Conservation (phyloP, 2,797 vertebrate genomes). For the Rhyacichthys aspro region DNA sequence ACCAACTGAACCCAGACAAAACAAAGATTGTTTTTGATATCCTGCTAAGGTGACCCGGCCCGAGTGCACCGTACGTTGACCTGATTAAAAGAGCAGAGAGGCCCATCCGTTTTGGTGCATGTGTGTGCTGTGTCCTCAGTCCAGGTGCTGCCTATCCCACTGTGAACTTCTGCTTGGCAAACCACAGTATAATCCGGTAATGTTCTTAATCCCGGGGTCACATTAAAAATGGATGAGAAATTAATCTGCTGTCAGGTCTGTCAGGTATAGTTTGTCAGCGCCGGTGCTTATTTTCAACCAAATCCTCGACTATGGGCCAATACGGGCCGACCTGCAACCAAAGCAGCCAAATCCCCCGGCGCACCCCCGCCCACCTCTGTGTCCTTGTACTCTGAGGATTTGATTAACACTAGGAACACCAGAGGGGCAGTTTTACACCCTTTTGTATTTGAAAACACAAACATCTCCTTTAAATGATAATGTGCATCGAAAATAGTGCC, state of each 20-base stretch:
- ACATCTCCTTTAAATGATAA: too few relatives aligned
- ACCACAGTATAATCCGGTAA: slow-evolving; percentile 77
- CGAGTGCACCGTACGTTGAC: not conserved
- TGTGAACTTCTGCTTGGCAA: slow-evolving; percentile 65
- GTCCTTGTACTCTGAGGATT: slow-evolving; percentile 54
- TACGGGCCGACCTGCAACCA: slow-evolving; percentile 31
- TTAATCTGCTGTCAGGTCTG: slow-evolving; percentile 77
- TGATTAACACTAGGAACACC: slow-evolving; percentile 40
- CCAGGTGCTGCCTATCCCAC: slow-evolving; percentile 70
- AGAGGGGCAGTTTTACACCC: slow-evolving; percentile 20
- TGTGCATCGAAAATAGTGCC: too few relatives aligned
- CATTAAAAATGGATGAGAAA: slow-evolving; percentile 79
- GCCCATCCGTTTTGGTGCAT: slow-evolving; percentile 14
- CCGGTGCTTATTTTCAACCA: slow-evolving; percentile 64
- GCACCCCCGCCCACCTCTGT: slow-evolving; percentile 51
- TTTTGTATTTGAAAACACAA: too few relatives aligned
- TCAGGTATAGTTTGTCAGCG: slow-evolving; percentile 71
- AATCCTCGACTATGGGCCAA: slow-evolving; percentile 57
- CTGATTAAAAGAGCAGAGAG: not conserved
- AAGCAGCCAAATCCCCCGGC: slow-evolving; percentile 55
- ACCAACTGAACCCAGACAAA: not conserved
- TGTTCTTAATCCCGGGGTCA: slow-evolving; percentile 77
- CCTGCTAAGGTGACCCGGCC: slow-evolving; percentile 1
- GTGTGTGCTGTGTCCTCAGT: slow-evolving; percentile 56
- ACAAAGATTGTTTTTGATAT: slow-evolving; percentile 10